A percentile compares a stretch with the other conserved stretches of the same genome.
Conservation (phyloP, 2,113 vertebrate genomes). For the Megaleporinus macrocephalus region DNA sequence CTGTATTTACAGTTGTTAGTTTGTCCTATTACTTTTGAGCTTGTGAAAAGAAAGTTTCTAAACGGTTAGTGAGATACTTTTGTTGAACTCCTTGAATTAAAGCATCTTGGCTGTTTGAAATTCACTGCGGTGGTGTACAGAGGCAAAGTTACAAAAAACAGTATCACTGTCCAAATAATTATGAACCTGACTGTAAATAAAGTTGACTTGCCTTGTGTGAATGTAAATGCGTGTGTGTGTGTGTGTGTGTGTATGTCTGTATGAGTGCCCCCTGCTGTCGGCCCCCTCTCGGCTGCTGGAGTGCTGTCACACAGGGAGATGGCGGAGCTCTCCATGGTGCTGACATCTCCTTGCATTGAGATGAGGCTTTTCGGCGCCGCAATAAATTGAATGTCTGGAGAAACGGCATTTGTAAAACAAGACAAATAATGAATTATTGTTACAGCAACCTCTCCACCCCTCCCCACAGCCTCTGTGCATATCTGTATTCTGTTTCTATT, state of each 20-base stretch:
- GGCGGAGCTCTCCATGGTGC: constrained; percentile 53
- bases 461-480: constrained; percentile 46
- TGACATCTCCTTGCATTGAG: constrained; percentile 53
- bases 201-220: not conserved
- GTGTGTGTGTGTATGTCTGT: constrained; percentile 1
- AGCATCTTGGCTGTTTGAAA: too few species aligned
- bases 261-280: constrained; percentile 37
- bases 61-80: too few species aligned
- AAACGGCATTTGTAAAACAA: constrained; percentile 66
- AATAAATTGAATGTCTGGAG: constrained; percentile 67
- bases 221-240: not conserved
- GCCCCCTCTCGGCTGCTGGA: constrained; percentile 52
- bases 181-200: not conserved
- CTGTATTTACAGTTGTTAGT: too few species aligned
- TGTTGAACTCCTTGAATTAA: too few species aligned
- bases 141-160: too few species aligned
- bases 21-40: too few species aligned
- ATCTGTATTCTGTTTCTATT: constrained; percentile 52
- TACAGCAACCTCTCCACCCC: constrained; percentile 50
- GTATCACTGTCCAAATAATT: too few species aligned
- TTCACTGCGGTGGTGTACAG: too few species aligned
- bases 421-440: constrained; percentile 69
- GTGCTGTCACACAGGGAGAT: constrained; percentile 56
- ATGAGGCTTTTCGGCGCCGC: constrained; percentile 42
- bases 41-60: too few species aligned